Percentiles rank a stretch among this genome's conserved stretches.
phyloP scores from a whole-genome alignment of 2,113 vertebrate genomes.

The Esox niger region DNA sequence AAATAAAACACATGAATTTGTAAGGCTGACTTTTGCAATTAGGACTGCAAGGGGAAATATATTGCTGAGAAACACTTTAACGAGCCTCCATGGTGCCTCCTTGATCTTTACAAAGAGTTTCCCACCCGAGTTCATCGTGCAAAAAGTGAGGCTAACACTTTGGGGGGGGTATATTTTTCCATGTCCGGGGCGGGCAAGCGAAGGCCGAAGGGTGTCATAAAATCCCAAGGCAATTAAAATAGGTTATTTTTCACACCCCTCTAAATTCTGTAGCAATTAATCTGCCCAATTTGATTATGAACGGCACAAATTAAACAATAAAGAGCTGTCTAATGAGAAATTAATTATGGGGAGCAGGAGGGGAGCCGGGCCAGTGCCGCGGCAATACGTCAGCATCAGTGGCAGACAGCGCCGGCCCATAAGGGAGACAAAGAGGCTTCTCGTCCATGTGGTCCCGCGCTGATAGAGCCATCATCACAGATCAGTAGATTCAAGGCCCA shows the following conservation, averaged over 20 bases:
- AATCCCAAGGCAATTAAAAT: conserved; percentile 73
- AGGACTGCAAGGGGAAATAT: conserved; percentile 82
- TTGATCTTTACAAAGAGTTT: conserved; percentile 75
- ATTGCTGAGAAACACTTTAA: conserved; percentile 85
- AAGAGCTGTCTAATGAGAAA: conserved; percentile 99
- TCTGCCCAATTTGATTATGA: conserved; percentile 99
- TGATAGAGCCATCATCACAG: conserved; percentile 95
- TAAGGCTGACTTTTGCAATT: conserved; percentile 75
- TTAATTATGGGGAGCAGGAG: conserved; percentile 97
- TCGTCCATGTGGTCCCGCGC: conserved; percentile 89
- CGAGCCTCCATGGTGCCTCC: conserved; percentile 86
- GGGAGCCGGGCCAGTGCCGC: conserved; percentile 78
- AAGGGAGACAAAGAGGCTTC: conserved; percentile 88
- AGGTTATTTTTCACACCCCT: conserved; percentile 89
- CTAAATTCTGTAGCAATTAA: conserved; percentile 97
- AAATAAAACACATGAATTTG: conserved; percentile 74
- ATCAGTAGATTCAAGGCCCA: conserved; percentile 95
- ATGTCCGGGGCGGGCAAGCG: conserved; percentile 81
- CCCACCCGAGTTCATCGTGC: conserved; percentile 84
- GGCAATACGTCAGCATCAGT: conserved; percentile 87
- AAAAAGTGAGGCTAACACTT: conserved; percentile 73
- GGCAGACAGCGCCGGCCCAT: conserved; percentile 82
- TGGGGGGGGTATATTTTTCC: conserved; percentile 81
- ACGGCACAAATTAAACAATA: conserved; percentile 99
- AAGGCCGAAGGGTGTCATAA: conserved; percentile 71